A percentile compares a stretch with the other conserved stretches of the same genome.
These are phyloP conservation scores for Equus przewalskii DNA, from an alignment of 2,113 vertebrate genomes.

Conservation along the genomic window DNA sequence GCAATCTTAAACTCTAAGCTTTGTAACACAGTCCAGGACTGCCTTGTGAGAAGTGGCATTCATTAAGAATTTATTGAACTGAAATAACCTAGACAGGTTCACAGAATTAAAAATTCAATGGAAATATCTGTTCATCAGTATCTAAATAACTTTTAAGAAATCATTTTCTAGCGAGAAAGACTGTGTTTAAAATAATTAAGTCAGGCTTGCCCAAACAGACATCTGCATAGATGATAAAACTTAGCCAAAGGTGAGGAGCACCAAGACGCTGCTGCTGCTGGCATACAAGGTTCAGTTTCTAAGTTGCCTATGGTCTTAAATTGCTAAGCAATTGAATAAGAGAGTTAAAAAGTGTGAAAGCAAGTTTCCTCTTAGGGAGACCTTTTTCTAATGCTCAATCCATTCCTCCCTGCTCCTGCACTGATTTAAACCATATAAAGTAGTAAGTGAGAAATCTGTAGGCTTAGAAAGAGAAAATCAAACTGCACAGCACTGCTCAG, in stretches of 20 bases:
- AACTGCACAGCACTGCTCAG: background rate
- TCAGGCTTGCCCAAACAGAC: background rate
- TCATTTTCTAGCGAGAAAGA: background rate
- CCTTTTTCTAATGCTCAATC: background rate
- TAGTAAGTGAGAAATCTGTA: background rate
- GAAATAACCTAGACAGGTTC: background rate
- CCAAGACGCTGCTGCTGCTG: background rate
- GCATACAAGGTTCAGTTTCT: background rate
- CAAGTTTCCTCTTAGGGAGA: background rate
- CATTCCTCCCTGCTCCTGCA: background rate
- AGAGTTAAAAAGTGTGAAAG: background rate
- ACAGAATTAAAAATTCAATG: background rate
- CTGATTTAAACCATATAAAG: background rate
- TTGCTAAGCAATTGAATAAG: background rate
- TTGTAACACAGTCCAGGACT: background rate
- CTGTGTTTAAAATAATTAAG: background rate
- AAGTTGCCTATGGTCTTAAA: background rate
- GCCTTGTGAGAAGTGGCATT: background rate
- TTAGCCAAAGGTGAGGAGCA: background rate
- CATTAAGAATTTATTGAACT: background rate
- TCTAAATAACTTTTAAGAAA: background rate
- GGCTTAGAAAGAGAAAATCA: background rate
- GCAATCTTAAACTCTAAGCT: background rate
- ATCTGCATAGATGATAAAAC: background rate
- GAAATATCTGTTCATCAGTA: background rate